Base-by-base conservation (phyloP, 2,888 invertebrate species). In the Zele albiditarsus region DNA sequence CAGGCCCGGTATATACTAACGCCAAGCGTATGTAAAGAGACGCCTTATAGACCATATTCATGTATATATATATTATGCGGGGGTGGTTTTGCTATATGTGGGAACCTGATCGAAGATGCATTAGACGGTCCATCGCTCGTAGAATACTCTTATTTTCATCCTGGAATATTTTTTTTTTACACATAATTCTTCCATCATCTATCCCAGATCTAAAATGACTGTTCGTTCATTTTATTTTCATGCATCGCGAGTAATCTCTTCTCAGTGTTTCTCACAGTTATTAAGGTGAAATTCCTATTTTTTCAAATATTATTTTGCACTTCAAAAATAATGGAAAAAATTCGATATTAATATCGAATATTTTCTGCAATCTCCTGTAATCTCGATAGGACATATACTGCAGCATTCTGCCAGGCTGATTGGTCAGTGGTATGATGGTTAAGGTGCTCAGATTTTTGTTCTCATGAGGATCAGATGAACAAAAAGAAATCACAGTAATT, bases 31-130 rank as follows among this genome's bases (percentile, higher is more conserved):
- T 73, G 66, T 65, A 46, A 69, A 68, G 62, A 69, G 71, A 38
- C 46, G 57, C 20, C 65, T 71, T 65, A 53, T 28, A 67, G 49
- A 25, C 31, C 66, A 28, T 65, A 60, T 63, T 77, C 68, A 71
- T 71, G 25, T 38, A 77, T 75, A 76, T 71, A 63, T 68, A 70
- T 67, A 53, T 42, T 31, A 66, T 81, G 89, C 88, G 89, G 88
- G 89, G 89, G 89, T 89, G 89, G 88, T 82, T 87, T 82, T 78
- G 83, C 84, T 85, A 87, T 84, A 88, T 88, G 87, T 89, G 85
- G 87, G 87, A 88, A 88, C 86, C 85, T 82, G 82, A 85, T 83
- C 83, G 82, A 82, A 80, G 78, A 76, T 76, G 77, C 75, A 78
- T 77, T 70, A 72, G 71, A 33, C 69, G 46, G 66, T 49, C 72